These are phyloP conservation scores for Gavialis gangeticus DNA, from an alignment of 2,113 vertebrate species.

Conservation along the genomic window DNA sequence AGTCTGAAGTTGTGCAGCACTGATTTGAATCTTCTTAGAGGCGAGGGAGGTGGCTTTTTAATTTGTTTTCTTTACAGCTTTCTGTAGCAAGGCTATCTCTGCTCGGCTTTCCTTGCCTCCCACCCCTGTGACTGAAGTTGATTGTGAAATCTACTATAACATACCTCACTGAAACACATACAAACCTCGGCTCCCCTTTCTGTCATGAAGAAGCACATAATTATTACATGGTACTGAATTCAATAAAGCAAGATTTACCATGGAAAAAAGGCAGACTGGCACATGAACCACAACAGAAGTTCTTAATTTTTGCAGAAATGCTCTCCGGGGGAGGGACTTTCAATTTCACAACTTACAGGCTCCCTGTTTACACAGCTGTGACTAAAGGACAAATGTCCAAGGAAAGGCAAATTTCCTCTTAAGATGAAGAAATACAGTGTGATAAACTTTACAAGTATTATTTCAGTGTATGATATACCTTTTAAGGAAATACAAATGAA, in stretches of 20 bases:
- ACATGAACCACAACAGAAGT: background rate
- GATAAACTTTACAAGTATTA: background rate
- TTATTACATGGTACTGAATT: background rate
- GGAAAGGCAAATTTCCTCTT: background rate
- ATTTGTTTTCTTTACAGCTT: fast-evolving
- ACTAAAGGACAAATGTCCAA: background rate
- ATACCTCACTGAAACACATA: background rate
- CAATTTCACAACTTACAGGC: background rate
- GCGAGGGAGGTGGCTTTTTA: background rate
- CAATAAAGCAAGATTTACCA: background rate
- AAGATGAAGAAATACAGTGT: background rate
- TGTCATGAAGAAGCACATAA: background rate
- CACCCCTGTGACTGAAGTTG: fast-evolving
- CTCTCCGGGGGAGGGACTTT: background rate
- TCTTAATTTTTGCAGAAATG: background rate
- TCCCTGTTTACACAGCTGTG: background rate
- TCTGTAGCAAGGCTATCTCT: background rate
- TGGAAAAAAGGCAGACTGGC: background rate
- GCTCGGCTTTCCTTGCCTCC: background rate
- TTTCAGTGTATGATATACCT: background rate
- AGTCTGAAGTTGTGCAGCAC: background rate
- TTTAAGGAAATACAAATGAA: background rate
- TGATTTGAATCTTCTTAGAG: background rate
- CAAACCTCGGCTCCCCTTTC: background rate
- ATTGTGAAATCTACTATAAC: fast-evolving